Base-by-base conservation (phyloP, 2,797 vertebrate species). In the Trachops cirrhosus region DNA sequence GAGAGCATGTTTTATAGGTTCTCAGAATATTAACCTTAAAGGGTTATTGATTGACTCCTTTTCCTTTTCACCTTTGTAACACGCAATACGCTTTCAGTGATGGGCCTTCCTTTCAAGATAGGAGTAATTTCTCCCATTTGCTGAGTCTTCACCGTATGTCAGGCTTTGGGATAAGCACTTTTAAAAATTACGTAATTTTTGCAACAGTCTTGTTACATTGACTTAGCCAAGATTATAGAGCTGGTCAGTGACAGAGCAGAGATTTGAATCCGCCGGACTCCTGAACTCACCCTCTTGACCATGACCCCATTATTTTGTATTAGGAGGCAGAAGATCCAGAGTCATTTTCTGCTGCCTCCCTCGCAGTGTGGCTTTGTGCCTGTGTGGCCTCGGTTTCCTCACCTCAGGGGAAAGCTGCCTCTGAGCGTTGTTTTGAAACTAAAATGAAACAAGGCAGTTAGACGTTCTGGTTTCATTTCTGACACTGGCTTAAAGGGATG, bases 21-120 rank as follows among this genome's bases (percentile, higher is more conserved):
- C 3, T 6, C 86, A 39, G 50, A 86, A 39, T 82, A 52, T 83
- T 86, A 48, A 44, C 32, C n/a, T 77, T 4, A 39, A 89, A 77
- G 32, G 34, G 6, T 64, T 95, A 71, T 83, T 80, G 83, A 67
- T 86, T 75, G 87, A 50, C 29, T 92, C 62, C 22, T 90, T 64
- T 94, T 90, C 41, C 74, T 26, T 89, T 93, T 87, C 90, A 39
- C 74, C 74, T 82, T 37, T 80, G 88, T 86, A 48, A 29, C 73
- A 71, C 57, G 21, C 9, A 39, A 0, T 46, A 32, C 15, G 39
- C 15, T 64, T 4, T 54, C 46, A 29, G 59, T 52, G 41, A 3
- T 32, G n/a, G 57, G 46, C 57, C 74, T 91, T 95, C 78, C 73
- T 93, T 83, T 86, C 22, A 64, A 68, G 11, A 26, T 39, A 73